Evolutionary conservation across 2,113 vertebrate species (phyloP).

Genomic region (Malurus alboscapulatus): DNA sequence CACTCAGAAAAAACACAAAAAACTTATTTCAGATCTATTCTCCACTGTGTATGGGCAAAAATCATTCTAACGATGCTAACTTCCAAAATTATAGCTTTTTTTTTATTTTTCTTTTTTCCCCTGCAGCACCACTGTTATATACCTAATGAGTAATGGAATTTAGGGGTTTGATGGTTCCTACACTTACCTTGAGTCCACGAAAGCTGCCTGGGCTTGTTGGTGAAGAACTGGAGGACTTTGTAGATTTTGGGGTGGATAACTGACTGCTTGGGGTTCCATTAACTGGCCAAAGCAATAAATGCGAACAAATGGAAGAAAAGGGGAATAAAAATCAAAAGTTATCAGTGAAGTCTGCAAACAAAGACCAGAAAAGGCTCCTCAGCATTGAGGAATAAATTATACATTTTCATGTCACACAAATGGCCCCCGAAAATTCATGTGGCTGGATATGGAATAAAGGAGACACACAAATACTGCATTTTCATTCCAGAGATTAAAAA

Average conservation of each 20-base stretch:
- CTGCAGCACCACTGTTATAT: not conserved
- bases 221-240: slow-evolving; percentile 93
- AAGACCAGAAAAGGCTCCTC: slow-evolving; percentile 15
- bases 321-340: not conserved
- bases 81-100: not conserved
- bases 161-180: not conserved
- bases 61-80: not conserved
- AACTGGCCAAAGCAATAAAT: slow-evolving; percentile 74
- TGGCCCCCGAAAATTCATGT: not conserved
- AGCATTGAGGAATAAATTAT: not conserved
- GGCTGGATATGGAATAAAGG: not conserved
- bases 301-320: not conserved
- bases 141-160: not conserved
- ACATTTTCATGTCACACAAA: not conserved
- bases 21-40: not conserved
- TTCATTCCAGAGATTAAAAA: not conserved
- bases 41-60: not conserved
- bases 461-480: not conserved
- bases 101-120: not conserved
- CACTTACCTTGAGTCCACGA: slow-evolving; percentile 85
- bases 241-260: slow-evolving; percentile 88
- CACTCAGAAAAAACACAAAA: not conserved
- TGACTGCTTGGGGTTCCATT: slow-evolving; percentile 90
- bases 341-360: not conserved
- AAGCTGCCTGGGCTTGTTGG: slow-evolving; percentile 89